Base-by-base conservation (phyloP, 2,113 vertebrate species). In the Melanostigma gelatinosum region DNA sequence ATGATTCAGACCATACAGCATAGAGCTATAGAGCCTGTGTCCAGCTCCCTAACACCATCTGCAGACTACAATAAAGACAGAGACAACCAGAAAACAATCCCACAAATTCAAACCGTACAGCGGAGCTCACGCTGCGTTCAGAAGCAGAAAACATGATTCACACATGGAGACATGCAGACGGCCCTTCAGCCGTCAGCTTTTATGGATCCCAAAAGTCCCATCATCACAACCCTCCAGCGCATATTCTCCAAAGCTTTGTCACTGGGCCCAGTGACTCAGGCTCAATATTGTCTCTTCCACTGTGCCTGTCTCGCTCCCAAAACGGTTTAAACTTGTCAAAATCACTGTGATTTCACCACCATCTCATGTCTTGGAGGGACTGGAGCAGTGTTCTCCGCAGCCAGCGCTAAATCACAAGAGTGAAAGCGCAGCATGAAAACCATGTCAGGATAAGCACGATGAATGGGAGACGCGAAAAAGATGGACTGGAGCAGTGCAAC, bases 61-160 rank as follows among this genome's bases (percentile, higher is more conserved):
- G n/a, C 78, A 64, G 15, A 70, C 72, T 20, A 29, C 76, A 44
- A 80, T 46, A 62, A 74, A 84, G 76, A 83, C 72, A 58, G 42
- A 81, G 61, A 69, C 72, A 77, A n/a, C 24, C 61, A 58, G 42
- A 80, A 65, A 75, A 20, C 44, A 84, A 60, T 87, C 65, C 55
- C 46, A 40, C 75, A 87, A 89, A 75, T 80, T 67, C 46, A 80
- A 83, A 82, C 55, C 72, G 3, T 70, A 16, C 74, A 73, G 58
- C 6, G 0, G 74, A 83, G 52, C 71, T 70, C 80, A 82, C 77
- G 80, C 85, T 78, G 75, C 0, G 63, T 46, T 88, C 85, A 90
- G 85, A 73, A 92, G 84, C 88, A 86, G 80, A 91, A 90, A 87
- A 92, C 82, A 86, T 85, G 85, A 90, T 83, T 94, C 87, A 89